A percentile compares a stretch with the other conserved stretches of the same genome.
Evolutionary conservation across 2,113 vertebrate genomes (phyloP).

Genomic region (Nesogale talazaci): DNA sequence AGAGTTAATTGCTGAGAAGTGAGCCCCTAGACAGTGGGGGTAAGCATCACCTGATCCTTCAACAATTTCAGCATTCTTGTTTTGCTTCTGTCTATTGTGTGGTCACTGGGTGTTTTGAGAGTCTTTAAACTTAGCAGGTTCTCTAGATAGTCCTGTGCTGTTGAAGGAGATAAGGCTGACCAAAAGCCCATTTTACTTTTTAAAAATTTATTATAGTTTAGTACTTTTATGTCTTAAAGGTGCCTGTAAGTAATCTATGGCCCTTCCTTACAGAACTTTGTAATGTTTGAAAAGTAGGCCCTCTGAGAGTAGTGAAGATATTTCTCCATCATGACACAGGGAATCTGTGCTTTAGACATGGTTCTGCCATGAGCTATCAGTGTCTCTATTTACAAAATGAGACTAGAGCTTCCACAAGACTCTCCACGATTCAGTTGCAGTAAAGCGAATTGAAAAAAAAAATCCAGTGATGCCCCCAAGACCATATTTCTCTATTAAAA

Average conservation of each 20-base stretch:
- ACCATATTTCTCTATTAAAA: background rate
- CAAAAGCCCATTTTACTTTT: slow-evolving; percentile 1
- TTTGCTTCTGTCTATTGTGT: background rate
- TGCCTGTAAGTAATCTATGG: background rate
- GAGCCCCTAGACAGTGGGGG: background rate
- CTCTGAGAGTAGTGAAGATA: background rate
- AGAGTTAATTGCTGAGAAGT: background rate
- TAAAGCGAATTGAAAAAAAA: background rate
- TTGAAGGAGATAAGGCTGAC: slow-evolving; percentile 8
- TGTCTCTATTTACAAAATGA: background rate
- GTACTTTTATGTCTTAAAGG: background rate
- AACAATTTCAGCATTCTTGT: background rate
- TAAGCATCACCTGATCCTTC: background rate
- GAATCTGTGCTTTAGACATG: background rate
- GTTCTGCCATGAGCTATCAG: background rate
- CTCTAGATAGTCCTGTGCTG: background rate
- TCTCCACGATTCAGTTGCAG: background rate
- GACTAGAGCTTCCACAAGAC: background rate
- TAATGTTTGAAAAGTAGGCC: background rate
- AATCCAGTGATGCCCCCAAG: background rate
- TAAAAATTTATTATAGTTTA: background rate
- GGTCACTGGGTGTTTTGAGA: background rate
- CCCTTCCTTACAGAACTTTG: background rate
- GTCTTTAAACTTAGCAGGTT: background rate
- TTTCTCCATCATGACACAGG: background rate